Evolutionary conservation across 2,888 invertebrate genomes (phyloP).

Genomic region (Azorinus chamasolen): DNA sequence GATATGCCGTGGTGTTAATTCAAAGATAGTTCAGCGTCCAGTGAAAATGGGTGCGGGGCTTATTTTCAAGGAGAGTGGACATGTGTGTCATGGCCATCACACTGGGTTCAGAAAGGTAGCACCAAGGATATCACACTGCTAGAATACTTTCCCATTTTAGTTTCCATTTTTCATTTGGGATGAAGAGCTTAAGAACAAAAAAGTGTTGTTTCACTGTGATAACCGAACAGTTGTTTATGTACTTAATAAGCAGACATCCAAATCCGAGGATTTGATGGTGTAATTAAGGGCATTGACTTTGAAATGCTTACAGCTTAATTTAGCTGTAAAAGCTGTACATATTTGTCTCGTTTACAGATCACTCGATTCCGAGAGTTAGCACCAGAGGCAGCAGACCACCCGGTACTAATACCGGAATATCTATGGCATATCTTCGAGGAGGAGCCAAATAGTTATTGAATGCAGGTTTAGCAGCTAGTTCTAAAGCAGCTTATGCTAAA

Average conservation of each 20-base stretch:
- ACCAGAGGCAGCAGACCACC: slow-evolving; percentile 23
- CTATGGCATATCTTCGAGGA: slow-evolving; percentile 40
- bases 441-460: slow-evolving; percentile 13
- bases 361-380: slow-evolving; percentile 23
- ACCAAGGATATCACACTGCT: no score
- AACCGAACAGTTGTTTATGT: slow-evolving; percentile 26
- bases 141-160: slow-evolving; percentile 30
- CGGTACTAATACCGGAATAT: slow-evolving; percentile 22
- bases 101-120: neutral
- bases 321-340: slow-evolving; percentile 37
- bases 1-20: slow-evolving; percentile 20
- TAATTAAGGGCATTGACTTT: slow-evolving; percentile 33
- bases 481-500: slow-evolving; percentile 8
- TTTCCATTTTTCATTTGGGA: slow-evolving; percentile 38
- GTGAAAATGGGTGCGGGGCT: slow-evolving; percentile 3
- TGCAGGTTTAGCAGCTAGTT: slow-evolving; percentile 13
- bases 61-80: slow-evolving; percentile 3
- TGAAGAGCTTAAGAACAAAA: slow-evolving; percentile 17
- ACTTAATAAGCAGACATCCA: slow-evolving; percentile 33
- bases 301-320: slow-evolving; percentile 33
- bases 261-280: slow-evolving; percentile 18
- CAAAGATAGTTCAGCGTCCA: slow-evolving; percentile 10
- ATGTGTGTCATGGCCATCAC: slow-evolving; percentile 1
- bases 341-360: slow-evolving; percentile 48
- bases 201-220: slow-evolving; percentile 19